Base-by-base conservation (phyloP, 2,888 invertebrate genomes). In the Lepidocyrtinus sp. region DNA sequence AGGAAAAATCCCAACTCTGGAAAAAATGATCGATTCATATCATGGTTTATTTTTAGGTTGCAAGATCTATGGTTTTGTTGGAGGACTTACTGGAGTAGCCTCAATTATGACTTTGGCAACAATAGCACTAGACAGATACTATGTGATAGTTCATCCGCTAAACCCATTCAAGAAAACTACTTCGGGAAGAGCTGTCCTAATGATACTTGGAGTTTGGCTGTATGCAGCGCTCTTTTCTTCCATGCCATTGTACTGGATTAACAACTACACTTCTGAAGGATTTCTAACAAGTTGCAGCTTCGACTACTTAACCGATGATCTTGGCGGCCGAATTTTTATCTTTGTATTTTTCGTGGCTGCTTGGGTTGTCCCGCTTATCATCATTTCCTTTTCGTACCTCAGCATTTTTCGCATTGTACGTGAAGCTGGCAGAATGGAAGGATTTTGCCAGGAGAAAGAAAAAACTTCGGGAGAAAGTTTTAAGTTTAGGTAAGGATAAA, bases 211-310 rank as follows among this genome's bases (percentile, higher is more conserved):
- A 46, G 91, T 93, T 76, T 96, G 96, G 96, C 82, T 92, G 17
- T 95, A 95, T 88, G 93, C 94, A 1, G 89, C 91, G 9, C 85
- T 91, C 17, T 94, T 95, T 88, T 92, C 94, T 1, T 88, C 91
- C 2, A 91, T 94, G 70, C 96, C 95, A 0, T 91, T 94, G 0
- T 90, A 94, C 61, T 94, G 94, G 7, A 91, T 94, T 85, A 93
- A 93, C 22, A 90, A 90, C 45, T 96, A 95, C 89, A 93, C 94
- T 17, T 95, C 95, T 3, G 96, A 96, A 88, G 95, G 95, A 1
- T 95, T 92, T 87, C 91, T 95, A 79, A 95, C 94, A 21, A 94
- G 94, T 87, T 96, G 96, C 89, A 94, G 95, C 87, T 96, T 94
- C 88, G 95, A 96, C 88, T 96, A 96, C 87, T 90, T 96, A 65